Conservation (phyloP, 2,113 vertebrate genomes). For the Nothoprocta perdicaria region DNA sequence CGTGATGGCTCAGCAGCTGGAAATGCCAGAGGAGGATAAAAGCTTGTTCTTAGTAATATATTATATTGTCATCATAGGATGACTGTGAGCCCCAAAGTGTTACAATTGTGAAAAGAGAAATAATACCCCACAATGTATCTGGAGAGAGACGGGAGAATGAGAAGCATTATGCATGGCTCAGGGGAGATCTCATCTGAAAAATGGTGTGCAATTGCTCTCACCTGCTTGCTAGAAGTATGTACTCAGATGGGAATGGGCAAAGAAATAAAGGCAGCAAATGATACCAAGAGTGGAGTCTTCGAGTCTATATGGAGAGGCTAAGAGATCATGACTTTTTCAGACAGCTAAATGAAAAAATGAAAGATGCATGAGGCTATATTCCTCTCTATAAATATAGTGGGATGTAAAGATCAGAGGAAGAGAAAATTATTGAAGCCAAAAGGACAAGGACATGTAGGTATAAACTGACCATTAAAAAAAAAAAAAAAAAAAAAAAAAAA, state of each 20-base stretch:
- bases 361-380: background rate
- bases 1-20: background rate
- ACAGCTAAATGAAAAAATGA: background rate
- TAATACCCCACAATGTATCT: fast-evolving
- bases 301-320: background rate
- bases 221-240: background rate
- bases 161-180: background rate
- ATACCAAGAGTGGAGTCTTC: background rate
- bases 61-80: background rate
- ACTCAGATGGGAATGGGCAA: background rate
- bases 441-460: background rate
- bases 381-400: background rate
- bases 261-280: background rate
- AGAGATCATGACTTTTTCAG: background rate
- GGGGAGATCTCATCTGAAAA: background rate
- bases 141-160: background rate
- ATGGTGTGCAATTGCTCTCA: background rate
- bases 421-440: background rate
- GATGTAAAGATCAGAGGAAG: background rate
- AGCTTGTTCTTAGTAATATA: background rate
- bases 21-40: background rate
- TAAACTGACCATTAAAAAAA: background rate
- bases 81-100: background rate
- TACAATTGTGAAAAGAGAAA: background rate
- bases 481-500: background rate